These are phyloP conservation scores for Rhagoletis zephyria DNA, from an alignment of 1,140 invertebrate species.

Conservation along the genomic window DNA sequence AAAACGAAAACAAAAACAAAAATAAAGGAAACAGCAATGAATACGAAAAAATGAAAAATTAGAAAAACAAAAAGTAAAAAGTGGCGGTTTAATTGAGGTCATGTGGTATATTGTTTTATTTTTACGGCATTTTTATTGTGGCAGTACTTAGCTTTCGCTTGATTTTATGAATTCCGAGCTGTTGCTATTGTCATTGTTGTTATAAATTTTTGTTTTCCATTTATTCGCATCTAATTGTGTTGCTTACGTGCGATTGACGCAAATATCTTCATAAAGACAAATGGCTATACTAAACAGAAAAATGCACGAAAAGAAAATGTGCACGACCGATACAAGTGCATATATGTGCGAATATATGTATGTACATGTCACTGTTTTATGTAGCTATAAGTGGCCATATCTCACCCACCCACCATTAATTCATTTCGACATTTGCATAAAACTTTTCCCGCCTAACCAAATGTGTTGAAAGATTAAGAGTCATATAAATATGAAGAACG, in stretches of 20 bases:
- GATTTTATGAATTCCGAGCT: not conserved
- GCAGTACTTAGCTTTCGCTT: not conserved
- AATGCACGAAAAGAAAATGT: not conserved
- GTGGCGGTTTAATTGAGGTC: constrained; percentile 33
- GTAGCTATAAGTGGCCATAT: not conserved
- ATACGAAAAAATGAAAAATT: no score
- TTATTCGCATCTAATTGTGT: not conserved
- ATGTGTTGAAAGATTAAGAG: no score
- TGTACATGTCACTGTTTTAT: not conserved
- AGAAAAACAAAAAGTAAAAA: no score
- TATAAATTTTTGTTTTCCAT: not conserved
- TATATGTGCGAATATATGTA: no score
- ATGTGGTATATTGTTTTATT: constrained; percentile 23
- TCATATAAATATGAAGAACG: no score
- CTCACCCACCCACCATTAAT: not conserved
- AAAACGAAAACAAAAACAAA: no score
- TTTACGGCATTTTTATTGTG: constrained; percentile 42
- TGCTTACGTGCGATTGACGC: not conserved
- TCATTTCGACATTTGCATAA: not conserved
- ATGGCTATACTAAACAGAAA: not conserved
- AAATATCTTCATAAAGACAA: not conserved
- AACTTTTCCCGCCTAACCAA: not conserved
- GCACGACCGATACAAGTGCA: not conserved
- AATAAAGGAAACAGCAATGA: no score
- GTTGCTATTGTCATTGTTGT: constrained; percentile 3